A percentile compares a stretch with the other conserved stretches of the same genome.
These are phyloP conservation scores for Drosophila bocki DNA, from an alignment of 1,140 invertebrate species.

Conservation along the genomic window DNA sequence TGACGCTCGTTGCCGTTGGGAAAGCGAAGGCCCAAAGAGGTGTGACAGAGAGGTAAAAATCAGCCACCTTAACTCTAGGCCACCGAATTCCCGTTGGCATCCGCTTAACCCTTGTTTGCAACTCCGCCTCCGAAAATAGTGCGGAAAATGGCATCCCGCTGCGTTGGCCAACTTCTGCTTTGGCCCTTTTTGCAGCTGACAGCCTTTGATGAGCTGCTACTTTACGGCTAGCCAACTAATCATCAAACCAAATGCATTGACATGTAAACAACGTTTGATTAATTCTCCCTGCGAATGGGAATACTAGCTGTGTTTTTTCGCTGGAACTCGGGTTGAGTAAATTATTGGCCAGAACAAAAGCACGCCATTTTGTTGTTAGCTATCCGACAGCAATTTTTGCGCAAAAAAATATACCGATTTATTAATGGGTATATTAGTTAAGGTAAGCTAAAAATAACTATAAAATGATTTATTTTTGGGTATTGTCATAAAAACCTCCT, in stretches of 20 bases:
- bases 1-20: slow-evolving; percentile 25
- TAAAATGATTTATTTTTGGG: not conserved
- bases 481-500: not conserved
- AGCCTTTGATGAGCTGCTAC: slow-evolving; percentile 47
- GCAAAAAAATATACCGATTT: not conserved
- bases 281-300: slow-evolving; percentile 12
- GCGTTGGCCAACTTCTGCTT: not conserved
- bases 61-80: slow-evolving; percentile 8
- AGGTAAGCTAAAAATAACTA: too few relatives aligned
- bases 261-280: slow-evolving; percentile 72
- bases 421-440: not conserved
- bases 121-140: slow-evolving; percentile 2
- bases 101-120: slow-evolving; percentile 6
- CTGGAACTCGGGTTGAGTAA: not conserved
- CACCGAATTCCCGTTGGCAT: not conserved
- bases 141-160: slow-evolving; percentile 13
- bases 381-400: slow-evolving; percentile 49
- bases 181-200: slow-evolving; percentile 51
- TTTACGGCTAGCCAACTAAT: slow-evolving; percentile 58
- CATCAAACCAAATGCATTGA: slow-evolving; percentile 70
- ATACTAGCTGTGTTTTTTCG: slow-evolving; percentile 6
- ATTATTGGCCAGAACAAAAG: slow-evolving; percentile 43
- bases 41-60: slow-evolving; percentile 6
- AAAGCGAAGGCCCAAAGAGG: slow-evolving; percentile 20
- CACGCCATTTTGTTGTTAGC: slow-evolving; percentile 77